A percentile compares a stretch with the other conserved stretches of the same genome.
phyloP scores from a whole-genome alignment of 2,888 invertebrate genomes.

The Listrodromus nycthemerus region DNA sequence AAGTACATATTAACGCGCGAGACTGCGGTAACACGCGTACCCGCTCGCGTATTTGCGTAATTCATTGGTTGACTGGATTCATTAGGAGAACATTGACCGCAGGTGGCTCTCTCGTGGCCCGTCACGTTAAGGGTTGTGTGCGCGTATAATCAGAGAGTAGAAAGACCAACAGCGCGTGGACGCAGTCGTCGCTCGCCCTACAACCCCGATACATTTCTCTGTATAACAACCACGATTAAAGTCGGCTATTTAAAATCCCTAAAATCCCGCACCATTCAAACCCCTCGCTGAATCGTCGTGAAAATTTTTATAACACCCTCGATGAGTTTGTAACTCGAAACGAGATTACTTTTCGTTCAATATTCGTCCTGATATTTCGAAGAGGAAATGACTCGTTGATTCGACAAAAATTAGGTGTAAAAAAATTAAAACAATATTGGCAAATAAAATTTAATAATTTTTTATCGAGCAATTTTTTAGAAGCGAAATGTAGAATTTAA shows the following conservation, averaged over 20 bases:
- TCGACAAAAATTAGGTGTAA: no score
- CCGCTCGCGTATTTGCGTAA: slow-evolving; percentile 51
- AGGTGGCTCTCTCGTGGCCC: slow-evolving; percentile 40
- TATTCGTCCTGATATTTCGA: no score
- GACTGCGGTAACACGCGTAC: background rate
- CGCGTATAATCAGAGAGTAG: slow-evolving; percentile 30
- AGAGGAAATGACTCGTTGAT: no score
- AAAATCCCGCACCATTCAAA: background rate
- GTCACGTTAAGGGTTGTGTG: slow-evolving; percentile 42
- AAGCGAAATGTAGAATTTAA: background rate
- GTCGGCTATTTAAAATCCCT: background rate
- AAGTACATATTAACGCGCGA: slow-evolving; percentile 13
- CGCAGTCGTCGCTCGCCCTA: background rate
- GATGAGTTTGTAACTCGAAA: no score
- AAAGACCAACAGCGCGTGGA: slow-evolving; percentile 35
- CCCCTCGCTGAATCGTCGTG: background rate
- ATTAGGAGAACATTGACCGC: slow-evolving; percentile 3
- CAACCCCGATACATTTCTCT: background rate
- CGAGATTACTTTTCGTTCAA: no score
- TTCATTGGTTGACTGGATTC: slow-evolving; percentile 39
- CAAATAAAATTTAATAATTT: background rate
- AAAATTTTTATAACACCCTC: background rate
- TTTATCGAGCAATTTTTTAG: background rate
- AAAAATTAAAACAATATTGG: no score
- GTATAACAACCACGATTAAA: background rate